These are phyloP conservation scores for Armadillidium nasatum DNA, from an alignment of 1,140 invertebrate species.

Conservation along the genomic window DNA sequence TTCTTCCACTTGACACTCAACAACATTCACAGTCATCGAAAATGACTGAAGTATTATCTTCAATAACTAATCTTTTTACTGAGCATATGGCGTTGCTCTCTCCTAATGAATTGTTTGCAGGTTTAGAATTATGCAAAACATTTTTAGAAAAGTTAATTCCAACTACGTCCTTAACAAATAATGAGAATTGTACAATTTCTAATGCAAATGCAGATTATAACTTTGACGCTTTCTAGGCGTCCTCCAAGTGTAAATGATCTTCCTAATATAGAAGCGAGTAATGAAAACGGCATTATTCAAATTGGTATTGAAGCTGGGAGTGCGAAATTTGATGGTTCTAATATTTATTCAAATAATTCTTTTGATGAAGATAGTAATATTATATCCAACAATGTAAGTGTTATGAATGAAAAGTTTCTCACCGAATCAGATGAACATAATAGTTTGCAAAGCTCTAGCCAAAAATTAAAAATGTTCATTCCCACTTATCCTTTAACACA, in stretches of 20 bases:
- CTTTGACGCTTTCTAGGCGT: conserved; percentile 8
- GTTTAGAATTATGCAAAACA: conserved; percentile 41
- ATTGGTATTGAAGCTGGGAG: conserved; percentile 26
- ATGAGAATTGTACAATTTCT: conserved; percentile 14
- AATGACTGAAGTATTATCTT: conserved; percentile 37
- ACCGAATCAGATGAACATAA: no score
- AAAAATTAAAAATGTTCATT: no score
- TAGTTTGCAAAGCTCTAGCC: no score
- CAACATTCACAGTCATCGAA: conserved; percentile 39
- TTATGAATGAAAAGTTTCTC: no score
- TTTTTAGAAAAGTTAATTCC: conserved; percentile 44
- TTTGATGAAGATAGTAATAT: no score
- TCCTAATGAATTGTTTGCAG: conserved; percentile 34
- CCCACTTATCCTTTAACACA: no score
- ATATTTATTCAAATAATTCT: no score
- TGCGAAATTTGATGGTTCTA: no score
- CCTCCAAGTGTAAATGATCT: conserved; percentile 26
- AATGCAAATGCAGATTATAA: conserved; percentile 21
- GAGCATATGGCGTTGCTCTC: conserved; percentile 33
- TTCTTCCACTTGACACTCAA: conserved; percentile 69
- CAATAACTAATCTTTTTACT: conserved; percentile 41
- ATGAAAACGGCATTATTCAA: conserved; percentile 37
- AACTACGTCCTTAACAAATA: conserved; percentile 31
- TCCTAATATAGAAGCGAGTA: conserved; percentile 28
- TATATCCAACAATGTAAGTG: no score